Conservation (phyloP, 2,113 vertebrate genomes). For the Spheniscus mendiculus region DNA sequence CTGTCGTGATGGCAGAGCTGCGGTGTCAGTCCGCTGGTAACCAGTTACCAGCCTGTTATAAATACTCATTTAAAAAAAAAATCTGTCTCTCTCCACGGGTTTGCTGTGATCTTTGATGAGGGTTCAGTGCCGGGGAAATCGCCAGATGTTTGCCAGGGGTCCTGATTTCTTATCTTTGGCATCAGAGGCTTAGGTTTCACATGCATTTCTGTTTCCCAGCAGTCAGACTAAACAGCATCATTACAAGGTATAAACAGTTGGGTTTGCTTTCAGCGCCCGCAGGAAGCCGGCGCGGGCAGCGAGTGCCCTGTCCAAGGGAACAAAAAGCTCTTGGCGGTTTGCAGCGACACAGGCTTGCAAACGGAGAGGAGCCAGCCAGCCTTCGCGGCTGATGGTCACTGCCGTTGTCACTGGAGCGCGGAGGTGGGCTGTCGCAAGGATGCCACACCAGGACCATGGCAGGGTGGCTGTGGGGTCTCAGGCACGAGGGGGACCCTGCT, state of each 20-base stretch:
- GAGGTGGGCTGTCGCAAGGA: not conserved
- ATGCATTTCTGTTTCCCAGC: conserved; percentile 29
- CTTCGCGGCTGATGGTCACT: not conserved
- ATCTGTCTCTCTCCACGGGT: not conserved
- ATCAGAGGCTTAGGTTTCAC: conserved; percentile 44
- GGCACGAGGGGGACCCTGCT: rapidly evolving
- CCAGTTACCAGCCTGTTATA: not conserved
- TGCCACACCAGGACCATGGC: not conserved
- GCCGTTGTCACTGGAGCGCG: rapidly evolving
- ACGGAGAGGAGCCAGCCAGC: not conserved
- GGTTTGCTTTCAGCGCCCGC: conserved; percentile 14
- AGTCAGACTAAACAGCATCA: conserved; percentile 66
- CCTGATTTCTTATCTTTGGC: conserved; percentile 25
- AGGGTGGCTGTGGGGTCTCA: not conserved
- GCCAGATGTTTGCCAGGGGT: conserved; percentile 59
- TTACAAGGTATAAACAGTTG: conserved; percentile 49
- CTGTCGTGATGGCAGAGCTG: not conserved
- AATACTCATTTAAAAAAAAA: not conserved
- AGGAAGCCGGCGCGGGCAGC: not conserved
- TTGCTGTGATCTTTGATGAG: not conserved
- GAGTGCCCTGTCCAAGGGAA: not conserved
- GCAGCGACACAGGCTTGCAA: not conserved
- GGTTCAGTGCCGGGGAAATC: not conserved
- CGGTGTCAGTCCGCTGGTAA: not conserved
- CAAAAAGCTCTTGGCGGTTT: not conserved